Base-by-base conservation (phyloP, 2,797 vertebrate genomes). In the Cirrhinus molitorella region DNA sequence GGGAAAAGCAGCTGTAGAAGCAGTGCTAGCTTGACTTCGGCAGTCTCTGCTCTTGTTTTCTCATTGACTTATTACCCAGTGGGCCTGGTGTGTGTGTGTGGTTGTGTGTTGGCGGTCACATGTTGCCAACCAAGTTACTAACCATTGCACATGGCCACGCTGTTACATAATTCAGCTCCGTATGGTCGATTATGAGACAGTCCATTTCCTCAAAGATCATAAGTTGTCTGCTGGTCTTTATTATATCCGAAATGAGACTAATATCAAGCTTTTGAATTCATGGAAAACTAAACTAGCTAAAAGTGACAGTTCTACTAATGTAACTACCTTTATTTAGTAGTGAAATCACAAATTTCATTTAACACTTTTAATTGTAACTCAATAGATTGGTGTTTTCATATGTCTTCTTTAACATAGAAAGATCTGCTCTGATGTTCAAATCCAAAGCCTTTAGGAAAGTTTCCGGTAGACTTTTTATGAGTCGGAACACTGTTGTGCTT, bases 1-100 rank as follows among this genome's bases (percentile, higher is more conserved):
- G 83, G 43, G n/a, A 79, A 75, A 55, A 90, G 84, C 93, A 94
- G 93, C 92, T 95, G 93, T 91, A 90, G 92, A 91, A 93, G 93
- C 93, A 92, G 80, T 71, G 86, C 85, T 86, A 92, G 89, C 92
- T 92, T 91, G 88, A 91, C 91, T 93, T 91, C 90, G 78, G 83
- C 88, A 82, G 89, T 90, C 91, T 92, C 87, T 83, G 88, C 83
- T 91, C 85, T 92, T 93, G 91, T 93, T 93, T 94, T 93, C 85
- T 85, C 87, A 80, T 91, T 88, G 84, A 89, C 90, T 76, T 87
- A 85, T 86, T 90, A 90, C 83, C 67, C 80, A 76, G 86, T 88
- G 85, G 71, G 70, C 83, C 82, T 79, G 71, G 51, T 81, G 37
- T 61, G 74, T 80, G 74, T 80, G 12, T 82, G 49, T 78, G 34